Conservation (phyloP, 2,113 vertebrate species). For the Pipra filicauda region DNA sequence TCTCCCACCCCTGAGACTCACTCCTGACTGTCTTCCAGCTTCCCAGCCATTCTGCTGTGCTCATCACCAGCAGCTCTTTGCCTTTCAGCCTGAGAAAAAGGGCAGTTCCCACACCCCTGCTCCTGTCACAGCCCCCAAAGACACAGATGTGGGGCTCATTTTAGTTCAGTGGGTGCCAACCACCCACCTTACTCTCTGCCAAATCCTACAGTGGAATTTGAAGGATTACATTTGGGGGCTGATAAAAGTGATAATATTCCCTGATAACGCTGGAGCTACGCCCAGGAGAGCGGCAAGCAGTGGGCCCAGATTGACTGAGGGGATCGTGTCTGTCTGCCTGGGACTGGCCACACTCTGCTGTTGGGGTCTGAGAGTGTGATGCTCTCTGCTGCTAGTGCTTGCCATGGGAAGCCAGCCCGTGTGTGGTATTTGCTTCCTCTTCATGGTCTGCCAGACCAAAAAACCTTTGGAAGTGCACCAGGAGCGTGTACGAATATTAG, state of each 20-base stretch:
- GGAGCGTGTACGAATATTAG: background rate
- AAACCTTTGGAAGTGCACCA: background rate
- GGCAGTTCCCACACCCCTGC: rapidly evolving
- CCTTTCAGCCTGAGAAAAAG: background rate
- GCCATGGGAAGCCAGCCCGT: background rate
- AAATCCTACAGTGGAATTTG: background rate
- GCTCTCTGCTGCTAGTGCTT: background rate
- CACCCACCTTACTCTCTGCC: background rate
- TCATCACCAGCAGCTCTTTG: background rate
- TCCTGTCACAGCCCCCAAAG: too few species aligned
- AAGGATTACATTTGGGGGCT: background rate
- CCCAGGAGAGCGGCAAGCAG: background rate
- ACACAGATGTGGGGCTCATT: background rate
- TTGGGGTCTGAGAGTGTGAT: background rate
- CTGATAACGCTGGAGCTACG: background rate
- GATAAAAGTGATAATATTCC: background rate
- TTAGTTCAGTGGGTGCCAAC: background rate
- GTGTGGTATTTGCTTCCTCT: background rate
- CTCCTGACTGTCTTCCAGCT: background rate
- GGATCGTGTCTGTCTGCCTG: background rate
- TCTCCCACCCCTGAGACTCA: background rate
- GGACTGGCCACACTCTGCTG: background rate
- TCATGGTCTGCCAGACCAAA: background rate
- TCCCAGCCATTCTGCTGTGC: background rate
- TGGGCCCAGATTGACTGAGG: background rate